phyloP scores from a whole-genome alignment of 2,113 vertebrate genomes.

The Spilogale gracilis region DNA sequence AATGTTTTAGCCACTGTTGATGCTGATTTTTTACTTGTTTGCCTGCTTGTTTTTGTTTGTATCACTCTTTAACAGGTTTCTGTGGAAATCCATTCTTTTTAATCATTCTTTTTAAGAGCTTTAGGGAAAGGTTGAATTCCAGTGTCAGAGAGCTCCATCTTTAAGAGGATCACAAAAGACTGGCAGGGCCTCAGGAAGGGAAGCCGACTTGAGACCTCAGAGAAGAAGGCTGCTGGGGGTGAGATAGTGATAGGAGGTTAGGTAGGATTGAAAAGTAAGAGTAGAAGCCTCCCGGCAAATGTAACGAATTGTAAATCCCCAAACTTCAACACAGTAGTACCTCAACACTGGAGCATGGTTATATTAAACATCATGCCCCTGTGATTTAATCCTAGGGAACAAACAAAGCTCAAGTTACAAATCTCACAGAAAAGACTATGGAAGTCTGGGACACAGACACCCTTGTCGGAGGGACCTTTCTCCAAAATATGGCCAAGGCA shows the following conservation, averaged over 20 bases:
- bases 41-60: not conserved
- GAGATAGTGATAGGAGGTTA: not conserved
- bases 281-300: not conserved
- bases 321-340: slow-evolving; percentile 9
- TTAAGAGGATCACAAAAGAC: slow-evolving; percentile 1
- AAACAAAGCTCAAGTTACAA: slow-evolving; percentile 28
- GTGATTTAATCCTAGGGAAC: not conserved
- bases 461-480: not conserved
- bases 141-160: not conserved
- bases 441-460: not conserved
- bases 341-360: slow-evolving; percentile 24
- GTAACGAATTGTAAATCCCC: slow-evolving; percentile 32
- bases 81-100: not conserved
- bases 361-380: slow-evolving; percentile 4
- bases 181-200: not conserved
- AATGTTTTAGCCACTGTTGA: not conserved
- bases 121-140: not conserved
- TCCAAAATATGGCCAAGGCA: not conserved
- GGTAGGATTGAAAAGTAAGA: not conserved
- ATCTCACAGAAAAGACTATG: slow-evolving; percentile 27
- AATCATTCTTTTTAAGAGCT: not conserved
- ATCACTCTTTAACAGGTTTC: not conserved
- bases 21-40: not conserved
- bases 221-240: not conserved
- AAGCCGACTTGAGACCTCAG: not conserved